phyloP scores from a whole-genome alignment of 1,140 invertebrate genomes.

The Pissodes strobi region DNA sequence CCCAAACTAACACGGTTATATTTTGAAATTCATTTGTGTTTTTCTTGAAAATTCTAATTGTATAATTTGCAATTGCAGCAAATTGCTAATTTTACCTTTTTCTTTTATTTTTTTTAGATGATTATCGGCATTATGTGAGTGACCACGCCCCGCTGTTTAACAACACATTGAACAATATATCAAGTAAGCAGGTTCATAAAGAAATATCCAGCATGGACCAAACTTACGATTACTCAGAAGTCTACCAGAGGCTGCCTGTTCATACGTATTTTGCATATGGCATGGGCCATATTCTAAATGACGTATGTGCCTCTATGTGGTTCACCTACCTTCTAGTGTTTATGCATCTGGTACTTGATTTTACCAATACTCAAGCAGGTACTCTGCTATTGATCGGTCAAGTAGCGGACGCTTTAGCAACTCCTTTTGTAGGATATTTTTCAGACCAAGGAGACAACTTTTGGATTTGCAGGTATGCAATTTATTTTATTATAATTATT shows the following conservation, averaged over 20 bases:
- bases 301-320: conserved; percentile 96
- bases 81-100: too few relatives aligned
- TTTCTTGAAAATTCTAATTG: too few relatives aligned
- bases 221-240: conserved; percentile 52
- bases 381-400: conserved; percentile 83
- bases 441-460: conserved; percentile 75
- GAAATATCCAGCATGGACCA: conserved; percentile 31
- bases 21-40: too few relatives aligned
- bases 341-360: conserved; percentile 82
- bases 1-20: too few relatives aligned
- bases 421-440: conserved; percentile 86
- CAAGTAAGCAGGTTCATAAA: too few relatives aligned
- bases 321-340: conserved; percentile 95
- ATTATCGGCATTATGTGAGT: too few relatives aligned
- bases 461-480: conserved; percentile 60
- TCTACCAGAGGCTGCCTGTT: conserved; percentile 50
- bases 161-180: too few relatives aligned
- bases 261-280: conserved; percentile 59
- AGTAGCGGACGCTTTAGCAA: conserved; percentile 82
- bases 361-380: conserved; percentile 77
- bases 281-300: conserved; percentile 89
- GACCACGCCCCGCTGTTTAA: too few relatives aligned
- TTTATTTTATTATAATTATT: too few relatives aligned
- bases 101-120: too few relatives aligned
- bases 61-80: too few relatives aligned